These are phyloP conservation scores for Campaea margaritaria DNA, from an alignment of 2,888 invertebrate species.

Conservation along the genomic window DNA sequence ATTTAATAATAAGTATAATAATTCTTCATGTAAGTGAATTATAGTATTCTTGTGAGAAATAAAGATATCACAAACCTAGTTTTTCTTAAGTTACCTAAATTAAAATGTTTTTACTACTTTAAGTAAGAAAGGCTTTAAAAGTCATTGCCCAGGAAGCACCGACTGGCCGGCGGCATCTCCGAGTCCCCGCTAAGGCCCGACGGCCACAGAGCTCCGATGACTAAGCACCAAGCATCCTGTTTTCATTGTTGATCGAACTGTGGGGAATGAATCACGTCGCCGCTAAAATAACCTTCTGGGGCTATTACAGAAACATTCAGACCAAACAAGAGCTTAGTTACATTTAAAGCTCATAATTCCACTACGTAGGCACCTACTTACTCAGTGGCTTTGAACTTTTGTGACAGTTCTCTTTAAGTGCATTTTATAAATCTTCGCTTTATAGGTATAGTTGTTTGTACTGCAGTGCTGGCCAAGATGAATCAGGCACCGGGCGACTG, in stretches of 20 bases:
- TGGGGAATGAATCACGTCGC: conserved; percentile 44
- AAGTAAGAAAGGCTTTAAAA: background rate
- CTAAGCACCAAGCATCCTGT: conserved; percentile 61
- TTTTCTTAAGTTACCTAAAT: too few species aligned
- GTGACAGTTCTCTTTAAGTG: background rate
- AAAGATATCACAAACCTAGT: too few species aligned
- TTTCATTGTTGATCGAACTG: conserved; percentile 64
- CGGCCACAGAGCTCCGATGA: conserved; percentile 53
- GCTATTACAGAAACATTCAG: conserved; percentile 30
- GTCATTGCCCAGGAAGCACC: conserved; percentile 13
- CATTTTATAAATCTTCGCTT: too few species aligned
- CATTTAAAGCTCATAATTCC: background rate
- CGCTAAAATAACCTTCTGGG: conserved; percentile 35
- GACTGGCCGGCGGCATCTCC: conserved; percentile 30
- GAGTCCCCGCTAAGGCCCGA: conserved; percentile 20
- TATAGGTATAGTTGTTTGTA: too few species aligned
- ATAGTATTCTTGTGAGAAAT: too few species aligned
- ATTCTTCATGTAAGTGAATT: too few species aligned
- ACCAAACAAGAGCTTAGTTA: conserved; percentile 16
- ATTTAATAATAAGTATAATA: too few species aligned
- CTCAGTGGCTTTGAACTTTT: too few species aligned
- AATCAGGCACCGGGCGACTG: background rate
- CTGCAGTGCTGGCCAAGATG: too few species aligned
- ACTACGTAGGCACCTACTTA: too few species aligned
- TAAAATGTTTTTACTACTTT: too few species aligned